Conservation (phyloP, 2,888 invertebrate species). For the Diarsia brunnea region DNA sequence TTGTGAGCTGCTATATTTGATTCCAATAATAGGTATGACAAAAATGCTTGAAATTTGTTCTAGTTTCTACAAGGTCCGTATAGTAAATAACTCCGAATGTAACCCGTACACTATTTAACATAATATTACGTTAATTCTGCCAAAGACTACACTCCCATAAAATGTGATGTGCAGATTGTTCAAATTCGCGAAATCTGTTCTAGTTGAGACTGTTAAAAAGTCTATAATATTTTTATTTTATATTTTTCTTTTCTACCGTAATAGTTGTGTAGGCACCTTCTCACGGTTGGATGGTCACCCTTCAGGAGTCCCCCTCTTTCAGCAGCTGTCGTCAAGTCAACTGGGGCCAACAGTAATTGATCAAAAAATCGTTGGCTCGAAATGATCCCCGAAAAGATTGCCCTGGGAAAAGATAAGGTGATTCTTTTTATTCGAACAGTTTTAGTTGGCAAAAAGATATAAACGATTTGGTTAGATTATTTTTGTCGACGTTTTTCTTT, state of each 20-base stretch:
- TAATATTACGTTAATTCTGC: too few species aligned
- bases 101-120: too few species aligned
- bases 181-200: too few species aligned
- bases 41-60: too few species aligned
- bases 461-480: not conserved
- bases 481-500: not conserved
- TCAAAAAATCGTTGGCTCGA: constrained; percentile 50
- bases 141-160: too few species aligned
- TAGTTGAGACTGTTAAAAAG: not conserved
- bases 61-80: too few species aligned
- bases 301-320: constrained; percentile 43
- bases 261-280: constrained; percentile 12
- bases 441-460: not conserved
- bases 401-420: not conserved
- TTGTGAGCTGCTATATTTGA: too few species aligned
- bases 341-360: constrained; percentile 64
- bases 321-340: constrained; percentile 63
- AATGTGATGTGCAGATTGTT: too few species aligned
- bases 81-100: too few species aligned
- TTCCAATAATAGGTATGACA: too few species aligned
- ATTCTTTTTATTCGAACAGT: not conserved
- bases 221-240: too few species aligned
- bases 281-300: constrained; percentile 46
- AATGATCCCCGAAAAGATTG: constrained; percentile 15
- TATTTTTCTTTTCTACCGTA: not conserved